Percentiles rank a stretch among this genome's conserved stretches.
Conservation (phyloP, 2,888 invertebrate species). For the Rotaria sp. region DNA sequence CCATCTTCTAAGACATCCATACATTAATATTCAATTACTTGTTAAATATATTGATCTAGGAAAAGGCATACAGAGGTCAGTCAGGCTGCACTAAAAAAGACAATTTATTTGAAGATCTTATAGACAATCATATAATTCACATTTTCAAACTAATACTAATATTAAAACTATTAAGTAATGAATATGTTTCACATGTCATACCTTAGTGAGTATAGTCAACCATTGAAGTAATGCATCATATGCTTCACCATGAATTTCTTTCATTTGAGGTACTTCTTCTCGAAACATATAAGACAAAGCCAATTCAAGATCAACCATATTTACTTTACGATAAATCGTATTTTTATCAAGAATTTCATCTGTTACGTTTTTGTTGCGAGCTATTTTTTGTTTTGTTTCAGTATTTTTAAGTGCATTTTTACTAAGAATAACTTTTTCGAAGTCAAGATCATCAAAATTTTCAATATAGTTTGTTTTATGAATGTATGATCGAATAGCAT, state of each 20-base stretch:
- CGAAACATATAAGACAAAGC: constrained; percentile 73
- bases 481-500: neutral
- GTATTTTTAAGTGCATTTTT: neutral
- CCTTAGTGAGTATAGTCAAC: neutral
- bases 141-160: too few species aligned
- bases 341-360: neutral
- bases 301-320: constrained; percentile 78
- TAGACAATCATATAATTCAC: too few species aligned
- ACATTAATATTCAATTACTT: too few species aligned
- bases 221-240: constrained; percentile 63
- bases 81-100: too few species aligned
- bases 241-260: constrained; percentile 66
- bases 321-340: constrained; percentile 56
- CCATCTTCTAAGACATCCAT: too few species aligned
- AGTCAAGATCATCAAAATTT: neutral
- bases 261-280: constrained; percentile 72
- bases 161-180: too few species aligned
- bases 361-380: neutral
- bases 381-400: neutral
- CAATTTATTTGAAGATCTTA: too few species aligned
- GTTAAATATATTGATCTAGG: too few species aligned
- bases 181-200: neutral
- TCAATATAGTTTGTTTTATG: neutral
- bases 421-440: neutral
- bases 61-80: too few species aligned